These are phyloP conservation scores for Camptogramma bilineatum DNA, from an alignment of 2,888 invertebrate genomes.

Conservation along the genomic window DNA sequence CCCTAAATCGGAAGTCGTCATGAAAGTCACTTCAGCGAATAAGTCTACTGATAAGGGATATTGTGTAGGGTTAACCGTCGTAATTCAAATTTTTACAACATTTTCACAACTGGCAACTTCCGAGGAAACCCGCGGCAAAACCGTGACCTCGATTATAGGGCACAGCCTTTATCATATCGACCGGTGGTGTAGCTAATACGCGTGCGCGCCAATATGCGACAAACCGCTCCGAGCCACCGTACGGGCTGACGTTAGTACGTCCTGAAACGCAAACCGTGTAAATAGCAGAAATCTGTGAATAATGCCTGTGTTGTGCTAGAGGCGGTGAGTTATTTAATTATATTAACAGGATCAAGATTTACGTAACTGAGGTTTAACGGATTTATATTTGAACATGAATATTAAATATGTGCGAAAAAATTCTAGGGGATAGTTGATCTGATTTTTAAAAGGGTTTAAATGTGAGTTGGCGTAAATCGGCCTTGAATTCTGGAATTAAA, in stretches of 20 bases:
- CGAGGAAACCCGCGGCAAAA: slow-evolving; percentile 70
- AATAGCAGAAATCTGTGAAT: not conserved
- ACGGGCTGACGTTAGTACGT: not conserved
- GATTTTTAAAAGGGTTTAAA: not conserved
- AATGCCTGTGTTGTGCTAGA: slow-evolving; percentile 1
- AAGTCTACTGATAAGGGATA: not conserved
- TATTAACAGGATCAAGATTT: not conserved
- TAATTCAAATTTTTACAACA: not conserved
- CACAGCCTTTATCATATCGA: slow-evolving; percentile 38
- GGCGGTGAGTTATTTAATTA: slow-evolving; percentile 1
- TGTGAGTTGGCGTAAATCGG: not conserved
- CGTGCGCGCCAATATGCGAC: slow-evolving; percentile 8
- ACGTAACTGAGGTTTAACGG: not conserved
- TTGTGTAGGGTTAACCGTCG: not conserved
- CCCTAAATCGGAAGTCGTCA: too few species aligned
- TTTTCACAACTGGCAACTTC: slow-evolving; percentile 15
- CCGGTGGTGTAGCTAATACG: slow-evolving; percentile 6
- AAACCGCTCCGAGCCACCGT: slow-evolving; percentile 10
- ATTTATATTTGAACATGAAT: too few species aligned
- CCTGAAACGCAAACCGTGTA: slow-evolving; percentile 22
- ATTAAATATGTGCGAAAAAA: too few species aligned
- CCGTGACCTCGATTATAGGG: slow-evolving; percentile 67
- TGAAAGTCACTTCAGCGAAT: too few species aligned
- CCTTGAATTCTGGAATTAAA: not conserved
- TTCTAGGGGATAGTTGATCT: too few species aligned